Percentiles rank a stretch among this genome's conserved stretches.
phyloP scores from a whole-genome alignment of 2,113 vertebrate genomes.

The Lampris megalopsis region DNA sequence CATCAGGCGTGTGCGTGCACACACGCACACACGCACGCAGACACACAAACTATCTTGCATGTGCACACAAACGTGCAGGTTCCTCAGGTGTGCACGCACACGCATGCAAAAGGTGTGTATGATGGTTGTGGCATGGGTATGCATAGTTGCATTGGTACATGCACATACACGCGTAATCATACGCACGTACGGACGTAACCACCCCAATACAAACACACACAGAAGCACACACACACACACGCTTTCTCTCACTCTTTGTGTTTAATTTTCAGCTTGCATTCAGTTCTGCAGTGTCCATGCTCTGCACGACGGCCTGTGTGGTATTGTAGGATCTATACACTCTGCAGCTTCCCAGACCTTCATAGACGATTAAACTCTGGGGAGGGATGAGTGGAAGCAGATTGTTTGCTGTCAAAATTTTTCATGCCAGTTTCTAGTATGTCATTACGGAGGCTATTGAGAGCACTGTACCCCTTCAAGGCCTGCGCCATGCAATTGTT shows the following conservation, averaged over 20 bases:
- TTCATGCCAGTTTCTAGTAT: conserved; percentile 44
- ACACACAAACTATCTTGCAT: background rate
- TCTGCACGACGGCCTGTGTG: background rate
- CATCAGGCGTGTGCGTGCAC: too few species aligned
- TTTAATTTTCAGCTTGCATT: background rate
- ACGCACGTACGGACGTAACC: background rate
- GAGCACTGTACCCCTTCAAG: background rate
- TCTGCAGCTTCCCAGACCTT: background rate
- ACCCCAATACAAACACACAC: conserved; percentile 1
- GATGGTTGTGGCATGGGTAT: background rate
- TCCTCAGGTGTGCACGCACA: background rate
- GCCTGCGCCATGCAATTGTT: conserved; percentile 33
- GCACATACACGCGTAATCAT: background rate
- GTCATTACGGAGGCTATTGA: conserved; percentile 36
- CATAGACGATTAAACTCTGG: conserved; percentile 27
- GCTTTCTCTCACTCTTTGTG: background rate
- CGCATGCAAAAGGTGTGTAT: background rate
- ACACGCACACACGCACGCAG: conserved; percentile 4
- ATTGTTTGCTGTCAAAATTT: conserved; percentile 57
- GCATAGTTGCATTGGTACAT: background rate
- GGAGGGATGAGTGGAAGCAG: conserved; percentile 50
- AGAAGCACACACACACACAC: background rate
- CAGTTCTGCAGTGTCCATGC: background rate
- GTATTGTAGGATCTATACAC: conserved; percentile 10
- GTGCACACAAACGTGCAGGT: background rate